Evolutionary conservation across 1,140 invertebrate genomes (phyloP).

Genomic region (Drosophila pallidifrons): DNA sequence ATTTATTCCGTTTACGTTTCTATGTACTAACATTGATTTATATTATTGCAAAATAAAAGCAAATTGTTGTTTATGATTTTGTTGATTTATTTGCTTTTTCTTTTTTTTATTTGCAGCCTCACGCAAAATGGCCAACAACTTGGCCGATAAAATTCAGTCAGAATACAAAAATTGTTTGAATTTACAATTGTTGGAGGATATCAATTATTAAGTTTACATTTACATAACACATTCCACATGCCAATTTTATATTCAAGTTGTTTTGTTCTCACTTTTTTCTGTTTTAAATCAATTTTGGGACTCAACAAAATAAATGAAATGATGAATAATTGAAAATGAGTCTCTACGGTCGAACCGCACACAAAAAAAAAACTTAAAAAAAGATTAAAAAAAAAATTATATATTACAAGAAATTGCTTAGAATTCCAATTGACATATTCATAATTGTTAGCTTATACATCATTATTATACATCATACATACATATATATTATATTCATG

Average conservation of each 20-base stretch:
- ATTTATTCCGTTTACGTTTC: conserved; percentile 5
- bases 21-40: conserved; percentile 31
- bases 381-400: conserved; percentile 26
- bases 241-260: conserved; percentile 16
- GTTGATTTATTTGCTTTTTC: conserved; percentile 28
- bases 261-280: conserved; percentile 6
- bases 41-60: conserved; percentile 12
- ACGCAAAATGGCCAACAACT: conserved; percentile 61
- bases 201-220: conserved; percentile 17
- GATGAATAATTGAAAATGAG: conserved; percentile 52
- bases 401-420: conserved; percentile 41
- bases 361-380: conserved; percentile 37
- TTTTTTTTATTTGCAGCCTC: conserved; percentile 64
- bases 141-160: conserved; percentile 58
- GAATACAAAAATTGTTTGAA: conserved; percentile 40
- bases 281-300: conserved; percentile 80
- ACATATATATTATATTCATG: conserved; percentile 55
- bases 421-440: conserved; percentile 53
- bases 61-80: conserved; percentile 19
- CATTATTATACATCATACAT: conserved; percentile 26
- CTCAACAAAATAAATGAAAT: conserved; percentile 23
- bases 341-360: conserved; percentile 79
- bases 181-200: conserved; percentile 50
- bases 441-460: conserved; percentile 74
- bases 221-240: conserved; percentile 10